These are phyloP conservation scores for Chrysopilus asiliformis DNA, from an alignment of 2,888 invertebrate species.

Conservation along the genomic window DNA sequence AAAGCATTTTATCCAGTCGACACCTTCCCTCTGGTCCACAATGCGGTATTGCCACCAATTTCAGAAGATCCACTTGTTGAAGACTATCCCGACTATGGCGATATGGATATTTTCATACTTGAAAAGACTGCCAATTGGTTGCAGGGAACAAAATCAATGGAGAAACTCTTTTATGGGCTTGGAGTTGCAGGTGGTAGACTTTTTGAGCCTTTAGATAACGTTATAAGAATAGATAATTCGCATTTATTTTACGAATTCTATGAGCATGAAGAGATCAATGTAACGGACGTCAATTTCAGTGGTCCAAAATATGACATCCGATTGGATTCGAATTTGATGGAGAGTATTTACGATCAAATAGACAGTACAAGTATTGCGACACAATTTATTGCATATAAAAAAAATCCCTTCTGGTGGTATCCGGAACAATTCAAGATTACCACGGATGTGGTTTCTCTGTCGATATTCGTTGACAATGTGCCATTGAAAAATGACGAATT, in stretches of 20 bases:
- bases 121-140: slow-evolving; percentile 10
- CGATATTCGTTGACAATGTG: slow-evolving; percentile 10
- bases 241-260: too few species aligned
- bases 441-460: slow-evolving; percentile 15
- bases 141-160: slow-evolving; percentile 3
- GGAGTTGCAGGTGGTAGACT: slow-evolving; percentile 5
- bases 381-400: slow-evolving; percentile 2
- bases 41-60: slow-evolving; percentile 1
- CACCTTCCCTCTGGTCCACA: slow-evolving; percentile 5
- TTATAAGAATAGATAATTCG: not conserved
- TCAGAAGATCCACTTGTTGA: slow-evolving; percentile 6
- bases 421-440: slow-evolving; percentile 16
- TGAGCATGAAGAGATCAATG: slow-evolving; percentile 2
- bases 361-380: slow-evolving; percentile 2
- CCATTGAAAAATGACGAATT: not conserved
- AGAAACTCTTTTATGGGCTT: slow-evolving; percentile 5
- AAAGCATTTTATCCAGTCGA: slow-evolving; percentile 8
- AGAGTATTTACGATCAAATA: not conserved
- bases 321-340: not conserved
- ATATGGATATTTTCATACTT: slow-evolving; percentile 8
- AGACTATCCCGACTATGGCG: slow-evolving; percentile 13
- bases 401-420: slow-evolving; percentile 24
- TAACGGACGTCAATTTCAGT: not conserved
- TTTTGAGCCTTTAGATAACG: slow-evolving; percentile 5
- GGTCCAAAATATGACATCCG: not conserved